phyloP scores from a whole-genome alignment of 2,888 invertebrate genomes.

The Cyrtodaria siliqua region DNA sequence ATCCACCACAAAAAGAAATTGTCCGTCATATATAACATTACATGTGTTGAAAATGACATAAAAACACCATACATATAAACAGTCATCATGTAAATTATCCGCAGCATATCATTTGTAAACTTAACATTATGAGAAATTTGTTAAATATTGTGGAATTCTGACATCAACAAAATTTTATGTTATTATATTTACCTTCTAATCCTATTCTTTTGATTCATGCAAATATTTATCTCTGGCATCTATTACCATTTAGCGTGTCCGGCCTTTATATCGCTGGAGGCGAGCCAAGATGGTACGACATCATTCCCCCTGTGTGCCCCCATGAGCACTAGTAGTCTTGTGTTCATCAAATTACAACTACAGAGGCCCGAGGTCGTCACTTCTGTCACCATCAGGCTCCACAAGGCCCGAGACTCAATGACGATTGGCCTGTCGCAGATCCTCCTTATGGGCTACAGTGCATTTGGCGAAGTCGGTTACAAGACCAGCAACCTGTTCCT shows the following conservation, averaged over 20 bases:
- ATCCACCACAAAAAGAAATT: too few species aligned
- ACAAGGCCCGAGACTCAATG: slow-evolving; percentile 95
- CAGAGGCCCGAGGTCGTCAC: slow-evolving; percentile 94
- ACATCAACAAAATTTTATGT: too few species aligned
- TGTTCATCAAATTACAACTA: slow-evolving; percentile 93
- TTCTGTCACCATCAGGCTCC: slow-evolving; percentile 92
- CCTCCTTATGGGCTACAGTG: slow-evolving; percentile 93
- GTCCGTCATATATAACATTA: too few species aligned
- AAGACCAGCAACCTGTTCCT: slow-evolving; percentile 71
- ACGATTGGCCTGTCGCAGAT: slow-evolving; percentile 96
- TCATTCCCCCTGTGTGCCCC: slow-evolving; percentile 94
- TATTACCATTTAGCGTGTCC: slow-evolving; percentile 90
- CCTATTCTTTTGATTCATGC: too few species aligned
- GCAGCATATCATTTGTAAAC: too few species aligned
- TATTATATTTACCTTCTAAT: too few species aligned
- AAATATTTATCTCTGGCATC: not conserved
- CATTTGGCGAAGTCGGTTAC: slow-evolving; percentile 89
- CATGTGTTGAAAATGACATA: too few species aligned
- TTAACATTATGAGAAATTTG: too few species aligned
- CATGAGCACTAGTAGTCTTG: slow-evolving; percentile 93
- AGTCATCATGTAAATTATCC: too few species aligned
- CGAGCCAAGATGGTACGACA: slow-evolving; percentile 92
- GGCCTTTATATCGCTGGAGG: slow-evolving; percentile 93
- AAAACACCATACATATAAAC: too few species aligned
- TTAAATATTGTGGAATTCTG: too few species aligned